Conservation (phyloP, 2,797 vertebrate species). For the Mionectes olivaceus region DNA sequence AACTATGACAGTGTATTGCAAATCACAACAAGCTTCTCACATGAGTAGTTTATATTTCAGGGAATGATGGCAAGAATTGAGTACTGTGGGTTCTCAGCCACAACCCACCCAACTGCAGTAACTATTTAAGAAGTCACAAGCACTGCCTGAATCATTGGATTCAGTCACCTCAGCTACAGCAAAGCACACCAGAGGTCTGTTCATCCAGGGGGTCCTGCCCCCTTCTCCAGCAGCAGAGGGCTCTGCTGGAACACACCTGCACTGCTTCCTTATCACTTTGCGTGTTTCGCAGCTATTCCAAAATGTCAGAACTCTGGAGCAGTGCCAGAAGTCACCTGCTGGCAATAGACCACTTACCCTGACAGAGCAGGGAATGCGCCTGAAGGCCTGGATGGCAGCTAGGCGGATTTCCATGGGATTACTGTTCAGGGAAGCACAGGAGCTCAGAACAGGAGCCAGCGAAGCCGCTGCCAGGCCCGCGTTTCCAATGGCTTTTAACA, state of each 20-base stretch:
- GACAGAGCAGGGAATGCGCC: slow-evolving; percentile 83
- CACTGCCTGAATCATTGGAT: background rate
- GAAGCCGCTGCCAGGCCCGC: slow-evolving; percentile 74
- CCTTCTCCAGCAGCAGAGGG: background rate
- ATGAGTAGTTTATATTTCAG: background rate
- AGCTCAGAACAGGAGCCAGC: slow-evolving; percentile 75
- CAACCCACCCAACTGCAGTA: background rate
- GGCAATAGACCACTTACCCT: slow-evolving; percentile 77
- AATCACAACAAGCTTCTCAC: background rate
- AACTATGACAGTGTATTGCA: background rate
- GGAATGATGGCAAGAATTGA: background rate
- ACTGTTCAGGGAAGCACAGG: slow-evolving; percentile 71
- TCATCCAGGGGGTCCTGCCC: background rate
- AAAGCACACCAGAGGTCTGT: background rate
- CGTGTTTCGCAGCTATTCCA: fast-evolving
- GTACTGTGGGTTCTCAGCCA: background rate
- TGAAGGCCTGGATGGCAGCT: slow-evolving; percentile 86
- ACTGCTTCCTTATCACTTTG: background rate
- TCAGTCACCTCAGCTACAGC: background rate
- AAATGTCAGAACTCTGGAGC: background rate
- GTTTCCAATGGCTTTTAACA: slow-evolving; percentile 87
- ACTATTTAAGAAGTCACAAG: background rate
- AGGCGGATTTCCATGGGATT: slow-evolving; percentile 75
- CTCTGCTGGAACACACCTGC: background rate
- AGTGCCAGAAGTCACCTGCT: background rate